Evolutionary conservation across 2,113 vertebrate genomes (phyloP), one percentile per base, ranked within the genome.

Genomic region (Alosa alosa): DNA sequence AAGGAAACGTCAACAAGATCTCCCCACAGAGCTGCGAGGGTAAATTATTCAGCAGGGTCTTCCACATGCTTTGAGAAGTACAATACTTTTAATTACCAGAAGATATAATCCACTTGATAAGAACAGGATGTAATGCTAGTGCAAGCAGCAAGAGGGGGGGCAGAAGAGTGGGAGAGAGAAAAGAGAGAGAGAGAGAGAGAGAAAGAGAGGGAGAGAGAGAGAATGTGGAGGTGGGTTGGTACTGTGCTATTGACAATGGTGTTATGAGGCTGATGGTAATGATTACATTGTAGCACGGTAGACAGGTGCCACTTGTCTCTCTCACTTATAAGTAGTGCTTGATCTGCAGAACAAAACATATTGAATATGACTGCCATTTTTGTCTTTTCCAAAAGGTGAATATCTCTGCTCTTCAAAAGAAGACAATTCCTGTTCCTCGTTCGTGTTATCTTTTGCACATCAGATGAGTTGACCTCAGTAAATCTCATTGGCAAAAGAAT

Each of bases 81-180:
- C 57, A 45, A 45, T 45, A 47, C 41, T 17, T 39, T 84, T 36
- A 25, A 84, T 84, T 84, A 84, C 39, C 55, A 60, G 18, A 20
- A 22, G 18, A 60, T 60, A 22, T 22, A 22, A 60, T 60, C 55
- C 18, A 60, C 4, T 60, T 22, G 18, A 60, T 60, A 22, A 60
- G 55, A 60, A 4, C 25, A 72, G 25, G 0, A 72, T 3, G 11
- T 36, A 72, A 25, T 72, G 64, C 31, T 3, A 10, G 25, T 36
- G 25, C 64, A 15, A 36, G 64, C n/a, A 36, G 64, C 31, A 25
- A 72, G 64, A 72, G 31, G 64, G 6, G 64, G 10, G 64, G 6
- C 2, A 31, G 9, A 31, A 22, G 55, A 57, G 13, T 13, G 55
- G 11, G n/a, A n/a, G 57, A n/a, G 20, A 64, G 22, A n/a, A 15